Evolutionary conservation across 2,888 invertebrate species (phyloP), one percentile per base, ranked within the genome.

Genomic region (Eupithecia pulchellata): DNA sequence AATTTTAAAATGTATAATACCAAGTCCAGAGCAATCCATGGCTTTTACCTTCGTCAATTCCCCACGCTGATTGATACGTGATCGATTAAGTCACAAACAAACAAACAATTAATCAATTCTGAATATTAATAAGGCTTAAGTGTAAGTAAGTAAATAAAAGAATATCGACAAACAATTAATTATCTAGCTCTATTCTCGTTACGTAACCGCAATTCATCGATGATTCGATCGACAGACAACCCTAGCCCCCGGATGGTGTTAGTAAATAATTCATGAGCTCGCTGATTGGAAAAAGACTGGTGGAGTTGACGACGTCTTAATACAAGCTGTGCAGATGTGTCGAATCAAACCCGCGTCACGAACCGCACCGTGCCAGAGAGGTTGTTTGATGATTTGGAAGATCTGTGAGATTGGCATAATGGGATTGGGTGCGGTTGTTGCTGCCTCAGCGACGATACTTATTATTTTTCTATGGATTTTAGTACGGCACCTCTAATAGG

Each of bases 261-360:
- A 71, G 66, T 78, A 76, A 78, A 78, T 78, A 77, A 78, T 78
- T 78, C 78, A 78, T 78, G 78, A 77, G 70, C 34, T 52, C 47
- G 69, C 76, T 78, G 78, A 78, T 78, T 78, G 77, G 78, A 76
- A 77, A 78, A 78, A 78, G 75, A 78, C 75, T 72, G 71, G 64
- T 63, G 68, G 64, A 75, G 75, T 75, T 77, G 78, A 78, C 72
- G 78, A 77, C 67, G 75, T 75, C 77, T 78, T 78, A 76, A 78
- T 76, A 68, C 75, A 47, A 69, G 69, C 42, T 66, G 32, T 60
- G 66, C 78, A 77, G 78, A 77, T 76, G 78, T 67, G 73, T 39
- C 71, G 63, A 63, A 75, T 77, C 77, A 75, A 72, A 63, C 66
- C 57, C 36, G 66, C 72, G 63, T 76, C 71, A 73, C 68, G 42